Conservation (phyloP, 2,113 vertebrate species). For the Terrapene triunguis region DNA sequence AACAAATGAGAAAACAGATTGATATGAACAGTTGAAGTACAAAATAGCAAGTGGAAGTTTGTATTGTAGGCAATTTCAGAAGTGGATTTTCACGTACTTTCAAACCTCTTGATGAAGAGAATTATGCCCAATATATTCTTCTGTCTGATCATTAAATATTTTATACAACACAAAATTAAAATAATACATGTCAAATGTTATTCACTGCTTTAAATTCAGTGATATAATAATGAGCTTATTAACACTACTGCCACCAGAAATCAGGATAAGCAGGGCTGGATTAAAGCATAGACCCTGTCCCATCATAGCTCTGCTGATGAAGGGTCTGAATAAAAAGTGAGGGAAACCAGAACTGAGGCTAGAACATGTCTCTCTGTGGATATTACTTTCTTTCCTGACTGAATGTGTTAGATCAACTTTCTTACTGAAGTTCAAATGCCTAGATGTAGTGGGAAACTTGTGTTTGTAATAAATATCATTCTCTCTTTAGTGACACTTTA, state of each 20-base stretch:
- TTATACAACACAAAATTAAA: background rate
- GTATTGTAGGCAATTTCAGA: background rate
- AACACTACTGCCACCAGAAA: background rate
- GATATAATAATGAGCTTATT: background rate
- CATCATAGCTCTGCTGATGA: background rate
- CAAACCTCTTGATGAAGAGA: background rate
- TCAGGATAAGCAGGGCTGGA: background rate
- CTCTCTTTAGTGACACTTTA: background rate
- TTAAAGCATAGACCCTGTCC: background rate
- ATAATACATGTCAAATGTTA: background rate
- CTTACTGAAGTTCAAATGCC: background rate
- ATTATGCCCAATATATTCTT: background rate
- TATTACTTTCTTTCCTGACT: background rate
- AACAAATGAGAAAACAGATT: slow-evolving; percentile 14
- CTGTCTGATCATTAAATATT: background rate
- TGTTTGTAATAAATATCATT: background rate
- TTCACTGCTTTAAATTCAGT: background rate
- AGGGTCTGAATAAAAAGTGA: background rate
- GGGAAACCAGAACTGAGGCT: background rate
- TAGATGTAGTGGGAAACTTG: background rate
- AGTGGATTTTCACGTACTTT: background rate
- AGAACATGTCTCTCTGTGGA: background rate
- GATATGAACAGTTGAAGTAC: slow-evolving; percentile 4
- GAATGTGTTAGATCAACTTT: background rate
- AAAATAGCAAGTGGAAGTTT: background rate